phyloP scores from a whole-genome alignment of 2,113 vertebrate genomes.

The Thamnaconus septentrionalis region DNA sequence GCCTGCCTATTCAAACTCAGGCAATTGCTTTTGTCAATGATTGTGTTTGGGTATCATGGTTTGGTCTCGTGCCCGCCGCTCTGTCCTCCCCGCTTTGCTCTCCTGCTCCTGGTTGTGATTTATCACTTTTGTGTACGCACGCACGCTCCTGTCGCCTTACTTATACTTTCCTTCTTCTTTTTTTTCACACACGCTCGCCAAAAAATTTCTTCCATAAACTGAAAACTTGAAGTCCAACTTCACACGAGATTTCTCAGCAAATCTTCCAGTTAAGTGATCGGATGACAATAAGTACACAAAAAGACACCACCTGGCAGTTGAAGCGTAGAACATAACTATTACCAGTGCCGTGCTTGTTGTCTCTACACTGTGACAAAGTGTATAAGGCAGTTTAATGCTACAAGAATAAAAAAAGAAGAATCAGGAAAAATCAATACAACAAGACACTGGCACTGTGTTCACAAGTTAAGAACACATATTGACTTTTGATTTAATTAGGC shows the following conservation, averaged over 20 bases:
- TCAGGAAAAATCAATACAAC: background rate
- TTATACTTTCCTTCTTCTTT: background rate
- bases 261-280: too few species aligned
- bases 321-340: background rate
- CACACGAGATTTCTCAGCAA: too few species aligned
- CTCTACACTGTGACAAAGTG: background rate
- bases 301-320: too few species aligned
- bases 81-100: conserved; percentile 15
- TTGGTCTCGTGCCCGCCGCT: conserved; percentile 17
- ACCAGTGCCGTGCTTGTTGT: background rate
- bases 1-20: background rate
- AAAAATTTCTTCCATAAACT: too few species aligned
- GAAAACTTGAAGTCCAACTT: too few species aligned
- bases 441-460: too few species aligned
- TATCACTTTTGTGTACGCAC: conserved; percentile 1
- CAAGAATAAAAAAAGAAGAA: background rate
- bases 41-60: conserved; percentile 41
- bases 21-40: conserved; percentile 48
- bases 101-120: conserved; percentile 3
- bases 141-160: background rate
- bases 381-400: too few species aligned
- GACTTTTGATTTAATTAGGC: too few species aligned
- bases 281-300: too few species aligned
- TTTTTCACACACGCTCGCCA: too few species aligned
- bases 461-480: too few species aligned